These are phyloP conservation scores for Rhogogaster chlorosoma DNA, from an alignment of 2,888 invertebrate species.

Conservation along the genomic window DNA sequence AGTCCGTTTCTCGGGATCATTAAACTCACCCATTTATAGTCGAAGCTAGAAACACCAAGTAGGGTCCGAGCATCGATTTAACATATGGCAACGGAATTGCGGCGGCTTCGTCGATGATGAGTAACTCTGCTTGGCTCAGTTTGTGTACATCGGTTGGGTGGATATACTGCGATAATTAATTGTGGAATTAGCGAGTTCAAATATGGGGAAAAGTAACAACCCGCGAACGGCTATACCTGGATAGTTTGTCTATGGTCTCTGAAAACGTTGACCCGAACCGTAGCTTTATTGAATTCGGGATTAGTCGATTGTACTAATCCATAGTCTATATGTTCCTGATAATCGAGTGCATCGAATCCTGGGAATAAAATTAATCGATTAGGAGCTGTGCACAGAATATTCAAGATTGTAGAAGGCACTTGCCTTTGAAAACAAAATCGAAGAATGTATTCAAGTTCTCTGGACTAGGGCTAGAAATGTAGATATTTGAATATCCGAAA, in stretches of 20 bases:
- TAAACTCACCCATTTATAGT: constrained; percentile 91
- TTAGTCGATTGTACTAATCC: constrained; percentile 96
- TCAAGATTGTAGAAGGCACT: constrained; percentile 55
- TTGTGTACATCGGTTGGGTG: constrained; percentile 94
- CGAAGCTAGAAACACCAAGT: constrained; percentile 96
- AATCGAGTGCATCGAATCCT: constrained; percentile 94
- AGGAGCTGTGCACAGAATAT: constrained; percentile 40
- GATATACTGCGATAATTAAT: constrained; percentile 87
- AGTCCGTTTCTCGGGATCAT: not conserved
- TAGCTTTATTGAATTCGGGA: constrained; percentile 97
- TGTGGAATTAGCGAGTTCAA: constrained; percentile 23
- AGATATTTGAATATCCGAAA: constrained; percentile 94
- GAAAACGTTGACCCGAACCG: constrained; percentile 95
- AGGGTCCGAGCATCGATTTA: constrained; percentile 92
- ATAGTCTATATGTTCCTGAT: constrained; percentile 98
- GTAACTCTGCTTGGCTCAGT: constrained; percentile 94
- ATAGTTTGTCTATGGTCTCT: constrained; percentile 95
- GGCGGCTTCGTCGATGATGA: constrained; percentile 99
- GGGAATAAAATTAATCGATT: constrained; percentile 48
- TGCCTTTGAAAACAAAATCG: constrained; percentile 96
- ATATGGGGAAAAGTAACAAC: not conserved
- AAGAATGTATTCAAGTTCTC: constrained; percentile 99
- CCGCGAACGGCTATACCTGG: constrained; percentile 81
- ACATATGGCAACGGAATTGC: constrained; percentile 98
- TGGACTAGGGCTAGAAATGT: constrained; percentile 98